phyloP scores from a whole-genome alignment of 2,113 vertebrate genomes.

The Mormyrus lacerda region DNA sequence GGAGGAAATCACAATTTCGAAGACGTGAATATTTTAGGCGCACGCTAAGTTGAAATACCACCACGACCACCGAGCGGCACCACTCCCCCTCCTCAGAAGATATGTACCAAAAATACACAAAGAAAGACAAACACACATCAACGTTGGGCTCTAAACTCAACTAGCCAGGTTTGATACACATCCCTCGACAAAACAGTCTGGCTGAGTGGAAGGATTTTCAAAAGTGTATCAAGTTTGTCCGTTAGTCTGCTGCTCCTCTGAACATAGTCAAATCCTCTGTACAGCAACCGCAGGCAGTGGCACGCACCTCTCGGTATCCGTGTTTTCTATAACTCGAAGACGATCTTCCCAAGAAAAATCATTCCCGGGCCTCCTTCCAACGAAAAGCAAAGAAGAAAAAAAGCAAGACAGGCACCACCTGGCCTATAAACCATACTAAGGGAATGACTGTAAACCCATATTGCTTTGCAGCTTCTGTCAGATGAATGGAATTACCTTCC shows the following conservation, averaged over 20 bases:
- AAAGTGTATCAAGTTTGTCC: neutral
- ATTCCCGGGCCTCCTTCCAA: neutral
- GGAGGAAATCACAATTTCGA: neutral
- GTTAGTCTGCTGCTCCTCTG: neutral
- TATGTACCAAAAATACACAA: neutral
- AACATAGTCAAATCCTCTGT: neutral
- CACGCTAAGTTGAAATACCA: neutral
- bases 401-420: neutral
- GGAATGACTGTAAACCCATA: neutral
- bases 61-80: neutral
- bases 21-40: neutral
- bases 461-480: conserved; percentile 13
- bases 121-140: neutral
- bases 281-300: neutral
- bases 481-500: conserved; percentile 18
- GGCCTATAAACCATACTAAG: conserved; percentile 1
- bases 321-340: neutral
- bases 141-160: neutral
- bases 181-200: neutral
- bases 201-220: neutral
- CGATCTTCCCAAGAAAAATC: neutral
- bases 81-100: neutral
- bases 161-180: neutral
- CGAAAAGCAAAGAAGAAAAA: neutral
- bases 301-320: neutral